Conservation (phyloP, 2,113 vertebrate species). For the Arothron firmamentum region DNA sequence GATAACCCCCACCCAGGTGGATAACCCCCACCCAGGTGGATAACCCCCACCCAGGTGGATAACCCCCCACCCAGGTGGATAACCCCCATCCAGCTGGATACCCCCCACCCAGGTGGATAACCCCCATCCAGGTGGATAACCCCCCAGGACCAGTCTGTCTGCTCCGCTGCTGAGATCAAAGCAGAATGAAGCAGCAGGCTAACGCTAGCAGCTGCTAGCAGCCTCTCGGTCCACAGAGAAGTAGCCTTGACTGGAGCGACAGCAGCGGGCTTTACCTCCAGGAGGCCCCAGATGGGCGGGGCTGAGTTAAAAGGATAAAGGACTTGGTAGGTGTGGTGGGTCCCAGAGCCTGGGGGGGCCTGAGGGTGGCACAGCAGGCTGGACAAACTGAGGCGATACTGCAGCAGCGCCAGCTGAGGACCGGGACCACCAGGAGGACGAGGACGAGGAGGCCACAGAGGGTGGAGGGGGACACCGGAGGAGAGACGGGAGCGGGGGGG, state of each 20-base stretch:
- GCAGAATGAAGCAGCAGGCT: too few relatives aligned
- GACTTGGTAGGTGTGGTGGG: constrained; percentile 98
- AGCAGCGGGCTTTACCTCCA: constrained; percentile 63
- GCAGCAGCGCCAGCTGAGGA: constrained; percentile 91
- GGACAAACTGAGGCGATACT: constrained; percentile 97
- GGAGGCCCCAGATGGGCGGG: constrained; percentile 63
- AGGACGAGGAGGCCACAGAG: constrained; percentile 39
- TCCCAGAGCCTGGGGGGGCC: constrained; percentile 89
- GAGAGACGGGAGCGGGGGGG: constrained; percentile 3
- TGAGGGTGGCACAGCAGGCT: constrained; percentile 87
- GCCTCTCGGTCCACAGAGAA: constrained; percentile 27
- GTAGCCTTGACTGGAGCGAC: constrained; percentile 46
- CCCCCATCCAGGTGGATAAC: too few relatives aligned
- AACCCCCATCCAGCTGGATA: too few relatives aligned
- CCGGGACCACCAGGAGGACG: constrained; percentile 66
- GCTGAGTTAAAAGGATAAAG: constrained; percentile 81
- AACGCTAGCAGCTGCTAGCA: too few relatives aligned
- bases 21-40: too few relatives aligned
- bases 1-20: too few relatives aligned
- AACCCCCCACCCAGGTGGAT: too few relatives aligned
- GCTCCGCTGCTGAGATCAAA: too few relatives aligned
- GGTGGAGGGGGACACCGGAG: too few relatives aligned
- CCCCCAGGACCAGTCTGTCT: too few relatives aligned
- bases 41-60: too few relatives aligned
- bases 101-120: too few relatives aligned